These are phyloP conservation scores for Opisthocomus hoazin DNA, from an alignment of 2,113 vertebrate species.

Conservation along the genomic window DNA sequence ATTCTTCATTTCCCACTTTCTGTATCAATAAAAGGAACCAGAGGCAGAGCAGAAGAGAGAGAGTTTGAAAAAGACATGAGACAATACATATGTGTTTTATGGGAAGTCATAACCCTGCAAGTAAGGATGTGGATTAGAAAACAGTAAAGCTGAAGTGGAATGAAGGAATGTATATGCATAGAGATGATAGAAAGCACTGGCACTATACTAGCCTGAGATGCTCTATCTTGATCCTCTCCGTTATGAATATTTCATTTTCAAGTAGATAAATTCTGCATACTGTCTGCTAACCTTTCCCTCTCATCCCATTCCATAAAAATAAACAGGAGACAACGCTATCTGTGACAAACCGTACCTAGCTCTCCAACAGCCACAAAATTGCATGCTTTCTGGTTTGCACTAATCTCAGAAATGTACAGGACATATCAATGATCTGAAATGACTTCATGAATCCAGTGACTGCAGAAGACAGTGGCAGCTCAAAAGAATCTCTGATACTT, in stretches of 20 bases:
- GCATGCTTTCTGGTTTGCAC: background rate
- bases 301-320: background rate
- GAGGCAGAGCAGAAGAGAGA: background rate
- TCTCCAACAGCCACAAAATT: background rate
- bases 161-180: background rate
- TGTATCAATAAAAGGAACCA: background rate
- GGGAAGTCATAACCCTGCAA: background rate
- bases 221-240: background rate
- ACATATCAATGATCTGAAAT: background rate
- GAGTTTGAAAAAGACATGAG: background rate
- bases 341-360: background rate
- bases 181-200: background rate
- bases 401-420: background rate
- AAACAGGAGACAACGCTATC: background rate
- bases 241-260: background rate
- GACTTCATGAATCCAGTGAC: background rate
- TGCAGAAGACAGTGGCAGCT: background rate
- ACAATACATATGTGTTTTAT: background rate
- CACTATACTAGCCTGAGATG: background rate
- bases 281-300: background rate
- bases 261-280: background rate
- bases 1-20: background rate
- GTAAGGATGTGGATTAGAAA: background rate
- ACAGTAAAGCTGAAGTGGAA: background rate
- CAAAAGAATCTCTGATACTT: background rate